These are phyloP conservation scores for Troides oblongomaculatus DNA, from an alignment of 2,888 invertebrate species.

Conservation along the genomic window DNA sequence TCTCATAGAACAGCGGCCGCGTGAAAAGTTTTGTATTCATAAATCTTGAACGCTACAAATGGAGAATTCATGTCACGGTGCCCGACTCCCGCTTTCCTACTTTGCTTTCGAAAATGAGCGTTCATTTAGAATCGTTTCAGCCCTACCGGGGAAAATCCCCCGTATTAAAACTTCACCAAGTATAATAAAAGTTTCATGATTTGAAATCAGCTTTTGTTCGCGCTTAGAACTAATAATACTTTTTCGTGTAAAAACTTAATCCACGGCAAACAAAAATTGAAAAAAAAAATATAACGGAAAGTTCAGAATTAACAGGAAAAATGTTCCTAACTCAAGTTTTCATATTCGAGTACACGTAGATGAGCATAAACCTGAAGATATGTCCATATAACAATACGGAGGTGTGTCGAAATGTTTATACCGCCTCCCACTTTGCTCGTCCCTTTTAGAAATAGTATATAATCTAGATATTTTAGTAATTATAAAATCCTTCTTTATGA, in stretches of 20 bases:
- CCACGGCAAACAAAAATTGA: too few species aligned
- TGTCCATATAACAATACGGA: too few species aligned
- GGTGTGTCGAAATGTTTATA: too few species aligned
- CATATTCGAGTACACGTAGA: too few species aligned
- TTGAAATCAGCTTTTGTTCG: conserved; percentile 9
- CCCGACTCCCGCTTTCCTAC: conserved; percentile 25
- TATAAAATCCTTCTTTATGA: too few species aligned
- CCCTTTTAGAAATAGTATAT: too few species aligned
- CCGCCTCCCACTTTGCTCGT: too few species aligned
- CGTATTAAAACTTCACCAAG: conserved; percentile 5
- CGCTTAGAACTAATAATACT: background rate
- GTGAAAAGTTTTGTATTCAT: conserved; percentile 27
- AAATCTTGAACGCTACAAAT: conserved; percentile 31
- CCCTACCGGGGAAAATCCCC: conserved; percentile 6
- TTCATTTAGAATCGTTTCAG: conserved; percentile 19
- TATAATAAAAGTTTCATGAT: conserved; percentile 15
- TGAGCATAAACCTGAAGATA: too few species aligned
- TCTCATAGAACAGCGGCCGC: conserved; percentile 1
- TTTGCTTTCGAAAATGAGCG: conserved; percentile 25
- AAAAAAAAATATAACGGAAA: too few species aligned
- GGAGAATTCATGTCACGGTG: conserved; percentile 33
- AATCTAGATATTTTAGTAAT: too few species aligned
- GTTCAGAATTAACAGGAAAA: too few species aligned
- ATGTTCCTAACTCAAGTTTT: too few species aligned
- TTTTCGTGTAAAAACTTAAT: background rate